Percentiles rank a stretch among this genome's conserved stretches.
These are phyloP conservation scores for Deilephila porcellus DNA, from an alignment of 2,888 invertebrate species.

Conservation along the genomic window DNA sequence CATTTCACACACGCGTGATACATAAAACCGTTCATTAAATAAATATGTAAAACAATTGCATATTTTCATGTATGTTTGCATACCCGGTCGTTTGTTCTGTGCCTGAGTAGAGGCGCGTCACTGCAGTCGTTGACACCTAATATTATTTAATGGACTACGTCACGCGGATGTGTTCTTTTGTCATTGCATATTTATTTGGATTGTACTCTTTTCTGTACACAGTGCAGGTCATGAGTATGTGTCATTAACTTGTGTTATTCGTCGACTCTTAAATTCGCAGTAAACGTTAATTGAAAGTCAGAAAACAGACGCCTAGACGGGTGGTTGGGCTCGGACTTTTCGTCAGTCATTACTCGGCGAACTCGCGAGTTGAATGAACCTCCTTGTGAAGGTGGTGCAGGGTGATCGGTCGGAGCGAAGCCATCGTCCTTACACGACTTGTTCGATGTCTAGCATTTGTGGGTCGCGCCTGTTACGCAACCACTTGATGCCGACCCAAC, in stretches of 20 bases:
- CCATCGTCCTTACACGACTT: conserved; percentile 69
- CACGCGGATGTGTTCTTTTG: conserved; percentile 19
- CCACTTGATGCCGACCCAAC: conserved; percentile 42
- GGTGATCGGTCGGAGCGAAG: conserved; percentile 69
- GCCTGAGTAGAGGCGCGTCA: conserved; percentile 53
- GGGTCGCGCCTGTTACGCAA: conserved; percentile 68
- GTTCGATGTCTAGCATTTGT: conserved; percentile 61
- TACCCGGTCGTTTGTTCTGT: conserved; percentile 41
- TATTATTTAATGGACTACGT: conserved; percentile 37
- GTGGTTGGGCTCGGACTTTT: conserved; percentile 50
- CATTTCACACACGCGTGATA: neutral
- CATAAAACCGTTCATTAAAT: conserved; percentile 1
- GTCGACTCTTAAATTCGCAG: neutral
- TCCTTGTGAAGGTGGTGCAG: conserved; percentile 65
- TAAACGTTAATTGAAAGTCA: conserved; percentile 29
- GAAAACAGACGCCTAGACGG: conserved; percentile 42
- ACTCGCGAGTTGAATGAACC: conserved; percentile 64
- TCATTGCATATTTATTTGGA: neutral
- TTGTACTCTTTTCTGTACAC: conserved; percentile 6
- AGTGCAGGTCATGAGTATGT: neutral
- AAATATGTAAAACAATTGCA: conserved; percentile 21
- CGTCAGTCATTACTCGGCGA: conserved; percentile 42
- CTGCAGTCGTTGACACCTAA: conserved; percentile 44
- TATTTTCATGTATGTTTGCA: conserved; percentile 26
- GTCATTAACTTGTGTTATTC: conserved; percentile 5